Evolutionary conservation across 2,797 vertebrate genomes (phyloP).

Genomic region (Capromys pilorides): DNA sequence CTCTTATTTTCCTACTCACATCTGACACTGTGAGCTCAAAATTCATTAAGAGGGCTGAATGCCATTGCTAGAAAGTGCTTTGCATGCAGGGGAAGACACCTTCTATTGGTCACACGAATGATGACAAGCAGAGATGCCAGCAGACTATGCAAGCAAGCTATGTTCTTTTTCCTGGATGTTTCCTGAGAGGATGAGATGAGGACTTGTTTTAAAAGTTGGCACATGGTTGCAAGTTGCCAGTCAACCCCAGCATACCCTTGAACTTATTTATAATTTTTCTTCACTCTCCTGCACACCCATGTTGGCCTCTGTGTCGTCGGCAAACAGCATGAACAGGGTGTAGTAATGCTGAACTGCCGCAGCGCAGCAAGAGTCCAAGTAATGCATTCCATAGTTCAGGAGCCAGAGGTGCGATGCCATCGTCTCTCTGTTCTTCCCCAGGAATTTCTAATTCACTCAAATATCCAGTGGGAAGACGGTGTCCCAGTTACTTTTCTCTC

Average conservation of each 20-base stretch:
- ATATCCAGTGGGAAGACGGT: no score
- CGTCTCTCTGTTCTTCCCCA: not conserved
- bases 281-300: not conserved
- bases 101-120: not conserved
- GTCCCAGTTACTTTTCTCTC: no score
- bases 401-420: not conserved
- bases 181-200: not conserved
- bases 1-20: not conserved
- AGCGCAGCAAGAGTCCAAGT: not conserved
- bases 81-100: not conserved
- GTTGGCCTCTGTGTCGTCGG: not conserved
- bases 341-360: not conserved
- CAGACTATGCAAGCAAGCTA: not conserved
- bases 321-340: not conserved
- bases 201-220: conserved; percentile 9
- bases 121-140: not conserved
- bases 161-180: conserved; percentile 22
- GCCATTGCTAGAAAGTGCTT: not conserved
- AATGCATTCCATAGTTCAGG: not conserved
- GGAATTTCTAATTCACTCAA: not conserved
- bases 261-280: not conserved
- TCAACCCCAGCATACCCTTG: not conserved
- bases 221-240: not conserved
- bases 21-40: not conserved
- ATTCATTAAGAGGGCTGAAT: not conserved